Evolutionary conservation across 2,888 invertebrate genomes (phyloP).

Genomic region (Andrena trimmerana): DNA sequence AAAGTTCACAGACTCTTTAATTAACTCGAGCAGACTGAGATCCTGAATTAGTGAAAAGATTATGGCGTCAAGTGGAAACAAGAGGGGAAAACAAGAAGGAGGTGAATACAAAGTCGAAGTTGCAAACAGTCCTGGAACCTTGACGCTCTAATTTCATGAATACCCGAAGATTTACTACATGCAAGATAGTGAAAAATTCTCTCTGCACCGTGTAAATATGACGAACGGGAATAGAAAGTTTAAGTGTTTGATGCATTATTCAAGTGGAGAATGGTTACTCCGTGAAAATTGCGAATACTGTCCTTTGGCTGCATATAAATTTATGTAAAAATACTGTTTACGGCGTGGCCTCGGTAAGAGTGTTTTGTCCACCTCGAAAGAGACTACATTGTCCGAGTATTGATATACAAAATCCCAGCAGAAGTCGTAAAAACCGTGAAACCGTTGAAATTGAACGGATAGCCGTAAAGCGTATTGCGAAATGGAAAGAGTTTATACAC

Average conservation of each 20-base stretch:
- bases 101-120: neutral
- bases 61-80: neutral
- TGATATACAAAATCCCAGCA: constrained; percentile 7
- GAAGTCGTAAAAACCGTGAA: constrained; percentile 22
- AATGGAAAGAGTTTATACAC: constrained; percentile 35
- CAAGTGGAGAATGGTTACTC: neutral
- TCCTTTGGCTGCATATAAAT: constrained; percentile 1
- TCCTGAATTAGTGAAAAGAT: no score
- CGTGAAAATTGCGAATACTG: constrained; percentile 2
- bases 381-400: neutral
- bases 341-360: neutral
- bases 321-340: constrained; percentile 12
- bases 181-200: neutral
- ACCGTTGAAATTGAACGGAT: constrained; percentile 52
- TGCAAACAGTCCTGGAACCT: no score
- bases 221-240: constrained; percentile 5
- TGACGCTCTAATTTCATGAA: constrained; percentile 8
- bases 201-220: neutral
- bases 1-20: no score
- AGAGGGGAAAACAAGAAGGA: neutral
- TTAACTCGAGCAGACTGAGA: no score
- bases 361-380: neutral
- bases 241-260: constrained; percentile 5
- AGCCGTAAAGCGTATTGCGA: constrained; percentile 33
- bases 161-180: constrained; percentile 6